A percentile compares a stretch with the other conserved stretches of the same genome.
phyloP scores from a whole-genome alignment of 2,113 vertebrate species.

The Carlito syrichta region DNA sequence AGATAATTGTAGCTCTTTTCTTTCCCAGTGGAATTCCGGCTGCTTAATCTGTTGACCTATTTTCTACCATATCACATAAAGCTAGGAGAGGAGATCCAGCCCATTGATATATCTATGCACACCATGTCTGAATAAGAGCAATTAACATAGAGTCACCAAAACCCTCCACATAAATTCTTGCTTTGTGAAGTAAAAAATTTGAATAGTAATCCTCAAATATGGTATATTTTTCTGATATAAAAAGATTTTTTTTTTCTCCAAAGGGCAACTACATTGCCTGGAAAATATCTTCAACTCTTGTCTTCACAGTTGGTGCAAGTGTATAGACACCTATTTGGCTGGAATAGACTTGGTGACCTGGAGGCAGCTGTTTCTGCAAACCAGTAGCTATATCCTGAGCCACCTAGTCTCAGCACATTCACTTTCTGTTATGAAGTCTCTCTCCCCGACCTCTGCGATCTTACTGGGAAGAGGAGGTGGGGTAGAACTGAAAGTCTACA shows the following conservation, averaged over 20 bases:
- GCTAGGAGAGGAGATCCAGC: neutral
- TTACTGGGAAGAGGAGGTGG: neutral
- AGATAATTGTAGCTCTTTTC: neutral
- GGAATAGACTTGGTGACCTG: neutral
- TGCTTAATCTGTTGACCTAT: neutral
- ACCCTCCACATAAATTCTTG: neutral
- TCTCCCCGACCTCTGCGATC: neutral
- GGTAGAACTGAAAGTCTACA: neutral
- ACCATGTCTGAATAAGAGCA: neutral
- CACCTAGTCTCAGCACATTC: neutral
- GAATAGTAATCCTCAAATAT: neutral
- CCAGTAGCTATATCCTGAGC: neutral
- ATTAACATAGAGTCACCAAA: neutral
- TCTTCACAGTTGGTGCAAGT: neutral
- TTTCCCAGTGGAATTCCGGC: neutral
- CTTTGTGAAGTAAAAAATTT: neutral
- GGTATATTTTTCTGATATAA: neutral
- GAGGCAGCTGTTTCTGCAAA: neutral
- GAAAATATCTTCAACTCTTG: neutral
- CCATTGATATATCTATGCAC: neutral
- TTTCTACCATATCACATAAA: neutral
- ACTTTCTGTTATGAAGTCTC: neutral
- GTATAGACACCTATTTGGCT: neutral
- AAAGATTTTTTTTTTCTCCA: neutral
- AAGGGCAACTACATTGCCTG: neutral